These are phyloP conservation scores for Phalera bucephala DNA, from an alignment of 2,888 invertebrate species.

Conservation along the genomic window DNA sequence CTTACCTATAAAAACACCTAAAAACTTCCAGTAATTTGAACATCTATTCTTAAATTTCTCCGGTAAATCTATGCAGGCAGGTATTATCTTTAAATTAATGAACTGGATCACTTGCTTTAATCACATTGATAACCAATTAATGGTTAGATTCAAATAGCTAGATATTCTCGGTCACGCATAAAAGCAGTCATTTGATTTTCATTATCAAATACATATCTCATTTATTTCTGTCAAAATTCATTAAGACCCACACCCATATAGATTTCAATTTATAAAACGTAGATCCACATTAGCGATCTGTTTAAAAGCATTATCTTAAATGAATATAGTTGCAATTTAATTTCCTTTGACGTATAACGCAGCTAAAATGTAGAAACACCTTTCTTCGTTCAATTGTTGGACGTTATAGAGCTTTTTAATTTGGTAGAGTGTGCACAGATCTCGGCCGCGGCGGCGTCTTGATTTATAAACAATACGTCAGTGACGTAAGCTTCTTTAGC, in stretches of 20 bases:
- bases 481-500: slow-evolving; percentile 82
- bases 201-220: slow-evolving; percentile 5
- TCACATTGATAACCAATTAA: too few relatives aligned
- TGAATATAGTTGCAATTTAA: slow-evolving; percentile 3
- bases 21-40: too few relatives aligned
- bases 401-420: slow-evolving; percentile 9
- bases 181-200: too few relatives aligned
- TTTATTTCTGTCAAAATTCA: slow-evolving; percentile 3
- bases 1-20: too few relatives aligned
- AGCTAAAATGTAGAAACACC: slow-evolving; percentile 1
- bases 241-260: not conserved
- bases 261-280: not conserved
- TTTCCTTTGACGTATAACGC: slow-evolving; percentile 4
- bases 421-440: slow-evolving; percentile 34
- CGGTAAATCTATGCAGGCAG: too few relatives aligned
- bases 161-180: too few relatives aligned
- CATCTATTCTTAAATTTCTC: too few relatives aligned
- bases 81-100: too few relatives aligned
- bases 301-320: slow-evolving; percentile 7
- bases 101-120: too few relatives aligned
- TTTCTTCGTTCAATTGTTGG: not conserved
- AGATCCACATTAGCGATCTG: slow-evolving; percentile 8
- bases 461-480: slow-evolving; percentile 82
- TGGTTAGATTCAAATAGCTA: too few relatives aligned
- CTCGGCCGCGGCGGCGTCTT: slow-evolving; percentile 50